phyloP scores from a whole-genome alignment of 2,797 vertebrate genomes.

The Gymnothorax reevesii region DNA sequence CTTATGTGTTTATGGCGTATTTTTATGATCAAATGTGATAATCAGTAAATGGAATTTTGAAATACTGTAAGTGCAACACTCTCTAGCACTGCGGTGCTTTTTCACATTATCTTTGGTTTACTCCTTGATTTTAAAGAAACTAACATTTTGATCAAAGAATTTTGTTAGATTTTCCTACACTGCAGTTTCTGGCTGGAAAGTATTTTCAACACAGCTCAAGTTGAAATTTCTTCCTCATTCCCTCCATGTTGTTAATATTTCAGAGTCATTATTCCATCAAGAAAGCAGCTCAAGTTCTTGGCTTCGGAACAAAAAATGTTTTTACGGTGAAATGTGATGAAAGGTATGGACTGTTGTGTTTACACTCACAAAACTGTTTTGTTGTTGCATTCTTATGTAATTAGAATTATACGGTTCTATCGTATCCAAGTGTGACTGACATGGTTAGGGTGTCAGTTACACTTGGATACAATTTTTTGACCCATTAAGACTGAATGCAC shows the following conservation, averaged over 20 bases:
- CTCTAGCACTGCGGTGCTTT: neutral
- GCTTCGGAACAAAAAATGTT: conserved; percentile 72
- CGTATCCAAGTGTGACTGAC: too few relatives aligned
- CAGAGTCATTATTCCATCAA: conserved; percentile 76
- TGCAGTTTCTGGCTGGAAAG: neutral
- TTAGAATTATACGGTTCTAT: too few relatives aligned
- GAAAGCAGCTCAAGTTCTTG: conserved; percentile 67
- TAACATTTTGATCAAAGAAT: neutral
- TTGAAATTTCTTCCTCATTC: neutral
- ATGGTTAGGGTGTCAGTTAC: too few relatives aligned
- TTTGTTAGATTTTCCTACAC: neutral
- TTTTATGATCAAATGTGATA: neutral
- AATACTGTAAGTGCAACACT: neutral
- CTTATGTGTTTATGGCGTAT: neutral
- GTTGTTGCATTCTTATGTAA: too few relatives aligned
- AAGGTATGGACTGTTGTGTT: conserved; percentile 55
- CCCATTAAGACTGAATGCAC: too few relatives aligned
- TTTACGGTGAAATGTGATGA: conserved; percentile 72
- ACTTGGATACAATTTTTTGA: too few relatives aligned
- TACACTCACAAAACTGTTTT: too few relatives aligned
- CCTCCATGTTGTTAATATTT: conserved; percentile 26
- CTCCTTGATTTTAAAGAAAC: neutral
- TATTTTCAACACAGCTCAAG: neutral
- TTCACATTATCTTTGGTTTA: neutral
- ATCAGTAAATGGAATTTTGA: neutral